A percentile compares a stretch with the other conserved stretches of the same genome.
Evolutionary conservation across 2,888 invertebrate genomes (phyloP).

Genomic region (Macrosiphum euphorbiae): DNA sequence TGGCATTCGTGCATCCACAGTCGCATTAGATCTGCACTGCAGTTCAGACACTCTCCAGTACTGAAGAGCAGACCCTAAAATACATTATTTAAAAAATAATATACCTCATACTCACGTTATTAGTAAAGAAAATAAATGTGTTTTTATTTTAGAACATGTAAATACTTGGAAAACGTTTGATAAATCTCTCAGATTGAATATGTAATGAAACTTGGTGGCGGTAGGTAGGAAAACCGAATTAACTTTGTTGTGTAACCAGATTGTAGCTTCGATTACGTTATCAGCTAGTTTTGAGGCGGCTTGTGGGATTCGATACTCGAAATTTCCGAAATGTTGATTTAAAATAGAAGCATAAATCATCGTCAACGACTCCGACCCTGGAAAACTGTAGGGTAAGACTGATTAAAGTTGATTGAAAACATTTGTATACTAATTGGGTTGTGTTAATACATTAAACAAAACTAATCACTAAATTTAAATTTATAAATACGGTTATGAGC

Average conservation of each 20-base stretch:
- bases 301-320: conserved; percentile 83
- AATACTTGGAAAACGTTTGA: conserved; percentile 94
- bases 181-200: conserved; percentile 94
- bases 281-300: conserved; percentile 78
- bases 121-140: neutral
- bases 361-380: conserved; percentile 85
- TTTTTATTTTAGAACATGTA: neutral
- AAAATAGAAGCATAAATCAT: conserved; percentile 92
- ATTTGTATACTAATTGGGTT: neutral
- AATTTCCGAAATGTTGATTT: conserved; percentile 85
- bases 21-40: conserved; percentile 85
- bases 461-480: neutral
- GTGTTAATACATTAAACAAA: neutral
- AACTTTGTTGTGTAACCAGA: conserved; percentile 88
- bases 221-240: conserved; percentile 92
- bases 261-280: conserved; percentile 84
- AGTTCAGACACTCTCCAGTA: conserved; percentile 86
- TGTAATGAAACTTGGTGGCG: conserved; percentile 96
- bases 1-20: conserved; percentile 95
- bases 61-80: conserved; percentile 90
- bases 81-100: conserved; percentile 48
- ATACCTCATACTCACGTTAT: neutral
- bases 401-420: conserved; percentile 8
- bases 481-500: neutral
- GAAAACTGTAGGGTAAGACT: conserved; percentile 73